These are phyloP conservation scores for Leontocebus nigricollis DNA, from an alignment of 2,797 vertebrate species.

Conservation along the genomic window DNA sequence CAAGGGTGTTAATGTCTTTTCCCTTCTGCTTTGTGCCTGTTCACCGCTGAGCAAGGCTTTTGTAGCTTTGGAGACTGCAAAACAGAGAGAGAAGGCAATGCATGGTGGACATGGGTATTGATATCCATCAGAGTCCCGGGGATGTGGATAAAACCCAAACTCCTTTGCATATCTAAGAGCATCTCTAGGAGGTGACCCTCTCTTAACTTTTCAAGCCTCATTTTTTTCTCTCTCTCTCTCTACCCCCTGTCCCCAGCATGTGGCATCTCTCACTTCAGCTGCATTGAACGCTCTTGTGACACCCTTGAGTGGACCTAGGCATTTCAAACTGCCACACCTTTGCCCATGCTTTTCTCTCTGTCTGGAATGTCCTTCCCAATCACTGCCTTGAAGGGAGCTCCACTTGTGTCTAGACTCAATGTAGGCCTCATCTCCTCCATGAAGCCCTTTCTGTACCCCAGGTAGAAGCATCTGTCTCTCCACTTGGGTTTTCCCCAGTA, in stretches of 20 bases:
- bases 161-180: background rate
- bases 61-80: background rate
- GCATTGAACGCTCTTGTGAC: background rate
- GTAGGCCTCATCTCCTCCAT: background rate
- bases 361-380: background rate
- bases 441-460: background rate
- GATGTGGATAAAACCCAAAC: background rate
- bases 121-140: fast-evolving
- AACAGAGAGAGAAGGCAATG: background rate
- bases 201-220: too few relatives aligned
- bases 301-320: background rate
- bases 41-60: background rate
- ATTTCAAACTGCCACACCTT: background rate
- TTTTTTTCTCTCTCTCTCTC: background rate
- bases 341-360: background rate
- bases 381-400: background rate
- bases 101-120: background rate
- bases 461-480: background rate
- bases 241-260: too few relatives aligned
- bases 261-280: background rate
- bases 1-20: background rate
- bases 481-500: background rate
- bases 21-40: background rate
- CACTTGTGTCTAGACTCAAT: background rate
- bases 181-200: background rate